Percentiles rank a stretch among this genome's conserved stretches.
phyloP scores from a whole-genome alignment of 2,113 vertebrate species.

The Sorex fumeus region DNA sequence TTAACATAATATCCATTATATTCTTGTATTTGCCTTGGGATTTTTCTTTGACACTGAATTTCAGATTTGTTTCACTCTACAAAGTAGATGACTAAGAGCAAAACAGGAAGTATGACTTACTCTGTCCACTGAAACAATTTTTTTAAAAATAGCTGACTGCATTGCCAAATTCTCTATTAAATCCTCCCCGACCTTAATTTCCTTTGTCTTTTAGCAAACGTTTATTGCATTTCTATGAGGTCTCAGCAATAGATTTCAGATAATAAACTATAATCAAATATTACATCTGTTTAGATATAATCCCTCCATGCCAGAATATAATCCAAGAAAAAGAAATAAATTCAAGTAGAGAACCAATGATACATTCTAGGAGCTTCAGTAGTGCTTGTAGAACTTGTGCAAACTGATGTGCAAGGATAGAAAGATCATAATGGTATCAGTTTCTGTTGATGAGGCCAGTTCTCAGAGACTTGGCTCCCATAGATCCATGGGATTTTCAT shows the following conservation, averaged over 20 bases:
- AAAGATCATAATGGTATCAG: not conserved
- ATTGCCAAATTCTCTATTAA: constrained; percentile 21
- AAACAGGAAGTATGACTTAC: constrained; percentile 75
- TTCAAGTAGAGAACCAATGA: not conserved
- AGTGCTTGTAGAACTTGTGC: not conserved
- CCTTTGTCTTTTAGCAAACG: constrained; percentile 36
- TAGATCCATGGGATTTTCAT: not conserved
- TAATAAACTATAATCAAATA: not conserved
- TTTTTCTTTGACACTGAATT: constrained; percentile 38
- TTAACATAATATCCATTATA: constrained; percentile 17
- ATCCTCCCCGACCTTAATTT: not conserved
- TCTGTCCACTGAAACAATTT: constrained; percentile 28
- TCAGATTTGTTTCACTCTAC: constrained; percentile 42
- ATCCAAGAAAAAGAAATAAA: not conserved
- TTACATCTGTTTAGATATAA: not conserved
- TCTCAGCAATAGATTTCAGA: too few relatives aligned
- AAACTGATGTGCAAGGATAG: not conserved
- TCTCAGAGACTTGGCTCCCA: not conserved
- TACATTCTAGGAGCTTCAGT: not conserved
- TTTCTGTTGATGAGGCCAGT: not conserved
- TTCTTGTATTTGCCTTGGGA: constrained; percentile 9
- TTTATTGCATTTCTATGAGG: constrained; percentile 32
- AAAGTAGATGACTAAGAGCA: constrained; percentile 71
- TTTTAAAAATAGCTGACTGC: constrained; percentile 45
- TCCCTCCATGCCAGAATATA: not conserved